phyloP scores from a whole-genome alignment of 2,888 invertebrate genomes.

The Sussaba pulchella region DNA sequence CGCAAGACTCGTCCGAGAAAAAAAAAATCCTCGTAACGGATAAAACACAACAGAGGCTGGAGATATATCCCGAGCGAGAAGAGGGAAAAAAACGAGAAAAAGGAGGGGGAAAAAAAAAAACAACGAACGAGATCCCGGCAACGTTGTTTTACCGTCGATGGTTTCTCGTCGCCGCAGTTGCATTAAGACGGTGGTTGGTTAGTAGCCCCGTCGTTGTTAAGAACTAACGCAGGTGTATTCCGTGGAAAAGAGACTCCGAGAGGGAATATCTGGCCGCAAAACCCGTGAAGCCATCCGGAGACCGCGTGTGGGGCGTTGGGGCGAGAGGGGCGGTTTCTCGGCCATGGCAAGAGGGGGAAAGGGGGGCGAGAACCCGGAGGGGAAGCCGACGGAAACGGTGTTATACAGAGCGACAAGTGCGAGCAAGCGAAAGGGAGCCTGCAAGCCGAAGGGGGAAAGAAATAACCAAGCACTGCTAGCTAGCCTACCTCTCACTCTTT shows the following conservation, averaged over 20 bases:
- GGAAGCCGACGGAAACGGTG: constrained; percentile 39
- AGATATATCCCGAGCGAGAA: neutral
- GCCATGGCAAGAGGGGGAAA: neutral
- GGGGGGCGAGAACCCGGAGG: constrained; percentile 31
- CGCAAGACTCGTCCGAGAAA: constrained; percentile 3
- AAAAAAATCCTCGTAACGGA: constrained; percentile 67
- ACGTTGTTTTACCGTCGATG: constrained; percentile 2
- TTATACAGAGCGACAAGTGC: constrained; percentile 23
- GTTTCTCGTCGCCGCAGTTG: constrained; percentile 1
- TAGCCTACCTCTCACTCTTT: constrained; percentile 31
- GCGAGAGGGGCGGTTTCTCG: constrained; percentile 29
- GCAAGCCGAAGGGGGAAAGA: constrained; percentile 58
- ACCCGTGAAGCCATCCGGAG: constrained; percentile 38
- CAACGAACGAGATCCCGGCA: constrained; percentile 39
- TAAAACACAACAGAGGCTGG: constrained; percentile 60
- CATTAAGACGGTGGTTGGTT: neutral
- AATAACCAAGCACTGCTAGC: constrained; percentile 33
- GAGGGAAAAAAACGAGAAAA: neutral
- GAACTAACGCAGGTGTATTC: constrained; percentile 59
- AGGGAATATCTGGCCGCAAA: constrained; percentile 45
- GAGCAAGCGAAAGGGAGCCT: constrained; percentile 54
- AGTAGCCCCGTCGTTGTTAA: constrained; percentile 5
- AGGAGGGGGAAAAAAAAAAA: neutral
- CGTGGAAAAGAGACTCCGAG: constrained; percentile 42
- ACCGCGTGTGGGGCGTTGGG: constrained; percentile 20